These are phyloP conservation scores for Galeopterus variegatus DNA, from an alignment of 2,113 vertebrate genomes.

Conservation along the genomic window DNA sequence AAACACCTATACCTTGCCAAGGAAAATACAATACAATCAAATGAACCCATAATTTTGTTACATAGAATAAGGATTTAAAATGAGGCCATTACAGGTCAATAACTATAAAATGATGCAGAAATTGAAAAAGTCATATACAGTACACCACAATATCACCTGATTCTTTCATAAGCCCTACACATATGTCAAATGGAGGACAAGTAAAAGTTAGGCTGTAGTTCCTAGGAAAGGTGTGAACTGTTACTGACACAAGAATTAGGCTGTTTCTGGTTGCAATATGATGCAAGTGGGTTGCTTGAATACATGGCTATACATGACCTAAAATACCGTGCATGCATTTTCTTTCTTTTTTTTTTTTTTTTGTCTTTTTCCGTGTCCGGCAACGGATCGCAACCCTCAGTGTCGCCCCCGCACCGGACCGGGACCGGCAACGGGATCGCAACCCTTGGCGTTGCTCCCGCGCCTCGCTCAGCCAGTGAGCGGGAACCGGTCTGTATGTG, in stretches of 20 bases:
- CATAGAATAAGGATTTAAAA: neutral
- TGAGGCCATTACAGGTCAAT: neutral
- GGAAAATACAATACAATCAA: constrained; percentile 8
- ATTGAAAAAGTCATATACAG: neutral
- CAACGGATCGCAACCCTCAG: too few relatives aligned
- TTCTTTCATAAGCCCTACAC: neutral
- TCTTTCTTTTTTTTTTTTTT: too few relatives aligned
- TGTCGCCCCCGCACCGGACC: too few relatives aligned
- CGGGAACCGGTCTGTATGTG: too few relatives aligned
- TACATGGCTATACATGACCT: neutral
- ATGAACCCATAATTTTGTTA: neutral
- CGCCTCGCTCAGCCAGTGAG: too few relatives aligned
- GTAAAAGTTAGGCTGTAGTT: neutral
- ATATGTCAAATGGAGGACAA: constrained; percentile 11
- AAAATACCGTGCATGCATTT: constrained; percentile 7
- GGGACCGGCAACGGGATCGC: too few relatives aligned
- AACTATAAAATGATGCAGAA: constrained; percentile 31
- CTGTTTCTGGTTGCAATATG: neutral
- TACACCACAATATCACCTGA: neutral
- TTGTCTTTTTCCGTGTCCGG: too few relatives aligned
- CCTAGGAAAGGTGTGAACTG: neutral
- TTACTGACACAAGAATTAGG: neutral
- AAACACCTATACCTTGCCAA: neutral
- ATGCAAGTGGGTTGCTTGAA: neutral
- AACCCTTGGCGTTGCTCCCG: too few relatives aligned